These are phyloP conservation scores for Berghia stephanieae DNA, from an alignment of 1,140 invertebrate species.

Conservation along the genomic window DNA sequence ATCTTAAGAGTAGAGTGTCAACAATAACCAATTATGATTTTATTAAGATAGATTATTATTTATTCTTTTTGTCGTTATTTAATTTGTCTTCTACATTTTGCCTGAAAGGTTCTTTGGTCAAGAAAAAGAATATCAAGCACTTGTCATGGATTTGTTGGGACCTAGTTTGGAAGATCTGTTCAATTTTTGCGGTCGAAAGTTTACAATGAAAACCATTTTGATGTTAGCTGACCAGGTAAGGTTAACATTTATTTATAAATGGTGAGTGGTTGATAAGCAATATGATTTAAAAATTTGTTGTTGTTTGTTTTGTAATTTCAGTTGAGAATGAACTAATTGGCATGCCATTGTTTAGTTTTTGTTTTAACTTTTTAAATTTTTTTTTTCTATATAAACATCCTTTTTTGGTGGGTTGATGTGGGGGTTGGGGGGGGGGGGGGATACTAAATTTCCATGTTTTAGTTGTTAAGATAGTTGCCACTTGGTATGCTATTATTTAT, in stretches of 20 bases:
- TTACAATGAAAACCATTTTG: conserved; percentile 97
- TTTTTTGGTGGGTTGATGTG: too few species aligned
- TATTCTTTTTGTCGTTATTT: background rate
- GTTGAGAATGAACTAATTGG: too few species aligned
- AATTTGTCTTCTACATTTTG: conserved; percentile 21
- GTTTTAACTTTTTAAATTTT: too few species aligned
- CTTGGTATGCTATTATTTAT: too few species aligned
- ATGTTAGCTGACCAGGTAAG: conserved; percentile 90
- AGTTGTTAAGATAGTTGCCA: too few species aligned
- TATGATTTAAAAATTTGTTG: too few species aligned
- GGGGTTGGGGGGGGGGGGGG: too few species aligned
- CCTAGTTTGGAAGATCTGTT: conserved; percentile 96
- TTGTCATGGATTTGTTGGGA: conserved; percentile 96
- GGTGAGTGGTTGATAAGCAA: too few species aligned
- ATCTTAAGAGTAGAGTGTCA: background rate
- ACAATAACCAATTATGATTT: background rate
- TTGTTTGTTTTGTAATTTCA: too few species aligned
- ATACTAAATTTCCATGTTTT: too few species aligned
- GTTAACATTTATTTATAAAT: conserved; percentile 29
- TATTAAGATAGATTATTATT: background rate
- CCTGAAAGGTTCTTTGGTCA: conserved; percentile 83
- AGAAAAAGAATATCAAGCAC: conserved; percentile 92
- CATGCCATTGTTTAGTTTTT: too few species aligned
- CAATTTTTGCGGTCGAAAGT: conserved; percentile 94
- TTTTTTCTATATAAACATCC: too few species aligned